Percentiles rank a stretch among this genome's conserved stretches.
Conservation (phyloP, 2,797 vertebrate species). For the Dromococcyx pavoninus region DNA sequence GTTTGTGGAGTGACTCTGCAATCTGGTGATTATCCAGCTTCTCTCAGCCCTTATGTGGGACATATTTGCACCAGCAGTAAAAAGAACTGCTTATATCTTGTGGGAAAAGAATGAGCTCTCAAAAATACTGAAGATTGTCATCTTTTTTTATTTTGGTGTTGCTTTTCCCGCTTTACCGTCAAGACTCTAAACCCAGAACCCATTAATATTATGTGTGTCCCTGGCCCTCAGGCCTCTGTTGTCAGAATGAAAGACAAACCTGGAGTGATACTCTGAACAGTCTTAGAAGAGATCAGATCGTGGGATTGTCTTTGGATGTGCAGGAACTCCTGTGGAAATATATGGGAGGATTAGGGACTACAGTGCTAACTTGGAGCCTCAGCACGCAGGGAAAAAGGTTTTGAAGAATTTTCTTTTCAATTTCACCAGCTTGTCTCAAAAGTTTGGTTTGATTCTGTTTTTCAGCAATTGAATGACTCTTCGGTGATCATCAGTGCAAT, state of each 20-base stretch:
- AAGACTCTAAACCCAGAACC: not conserved
- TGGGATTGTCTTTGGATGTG: not conserved
- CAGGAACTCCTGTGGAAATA: not conserved
- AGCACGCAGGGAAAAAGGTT: not conserved
- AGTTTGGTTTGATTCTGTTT: slow-evolving; percentile 26
- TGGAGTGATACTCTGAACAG: not conserved
- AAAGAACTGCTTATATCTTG: not conserved
- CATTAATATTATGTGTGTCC: too few relatives aligned
- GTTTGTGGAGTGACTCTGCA: not conserved
- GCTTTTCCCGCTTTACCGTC: not conserved
- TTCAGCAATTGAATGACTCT: slow-evolving; percentile 95
- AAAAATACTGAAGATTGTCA: not conserved
- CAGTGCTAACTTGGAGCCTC: not conserved
- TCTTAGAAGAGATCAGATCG: not conserved
- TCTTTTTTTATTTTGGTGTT: not conserved
- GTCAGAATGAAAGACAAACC: not conserved
- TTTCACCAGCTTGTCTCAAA: not conserved
- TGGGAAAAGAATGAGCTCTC: not conserved
- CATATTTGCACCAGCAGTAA: not conserved
- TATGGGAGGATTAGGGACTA: not conserved
- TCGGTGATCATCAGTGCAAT: slow-evolving; percentile 94
- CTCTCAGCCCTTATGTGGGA: not conserved
- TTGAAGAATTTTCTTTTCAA: not conserved
- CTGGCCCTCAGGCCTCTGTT: not conserved
- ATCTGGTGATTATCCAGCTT: not conserved